Evolutionary conservation across 2,113 vertebrate species (phyloP).

Genomic region (Neogale vison): DNA sequence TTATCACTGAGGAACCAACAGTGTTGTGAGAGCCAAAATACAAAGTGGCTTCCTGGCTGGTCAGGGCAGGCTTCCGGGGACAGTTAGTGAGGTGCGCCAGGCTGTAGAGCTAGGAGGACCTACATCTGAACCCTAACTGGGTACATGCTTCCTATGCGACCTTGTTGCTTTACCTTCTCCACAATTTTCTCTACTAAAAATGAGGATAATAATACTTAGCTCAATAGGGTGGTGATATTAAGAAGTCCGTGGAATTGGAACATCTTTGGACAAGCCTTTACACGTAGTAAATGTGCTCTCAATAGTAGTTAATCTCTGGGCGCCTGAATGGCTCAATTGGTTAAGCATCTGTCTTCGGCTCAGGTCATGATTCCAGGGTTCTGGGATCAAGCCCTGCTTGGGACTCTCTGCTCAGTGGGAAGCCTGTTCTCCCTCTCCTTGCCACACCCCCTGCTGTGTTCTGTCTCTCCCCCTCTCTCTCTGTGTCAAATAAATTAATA

Average conservation of each 20-base stretch:
- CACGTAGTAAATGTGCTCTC: background rate
- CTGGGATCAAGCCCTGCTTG: too few relatives aligned
- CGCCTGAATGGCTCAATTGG: too few relatives aligned
- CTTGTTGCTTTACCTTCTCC: background rate
- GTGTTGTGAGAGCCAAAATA: background rate
- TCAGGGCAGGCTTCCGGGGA: background rate
- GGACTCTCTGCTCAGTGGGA: too few relatives aligned
- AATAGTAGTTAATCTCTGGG: background rate
- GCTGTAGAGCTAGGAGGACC: background rate
- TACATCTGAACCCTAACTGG: background rate
- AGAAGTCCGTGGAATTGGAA: conserved; percentile 13
- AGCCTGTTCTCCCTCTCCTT: too few relatives aligned
- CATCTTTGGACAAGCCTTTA: background rate
- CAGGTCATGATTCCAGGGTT: too few relatives aligned
- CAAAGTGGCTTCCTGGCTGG: background rate
- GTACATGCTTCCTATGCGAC: background rate
- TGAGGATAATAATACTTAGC: background rate
- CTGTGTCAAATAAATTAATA: too few relatives aligned
- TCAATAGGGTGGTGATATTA: background rate
- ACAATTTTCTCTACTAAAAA: conserved; percentile 16
- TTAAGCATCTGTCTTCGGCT: too few relatives aligned
- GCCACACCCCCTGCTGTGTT: too few relatives aligned
- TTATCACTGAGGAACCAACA: background rate
- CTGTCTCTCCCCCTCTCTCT: too few relatives aligned
- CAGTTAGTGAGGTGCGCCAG: accelerated